Evolutionary conservation across 1,140 invertebrate genomes (phyloP).

Genomic region (Drosophila biarmipes): DNA sequence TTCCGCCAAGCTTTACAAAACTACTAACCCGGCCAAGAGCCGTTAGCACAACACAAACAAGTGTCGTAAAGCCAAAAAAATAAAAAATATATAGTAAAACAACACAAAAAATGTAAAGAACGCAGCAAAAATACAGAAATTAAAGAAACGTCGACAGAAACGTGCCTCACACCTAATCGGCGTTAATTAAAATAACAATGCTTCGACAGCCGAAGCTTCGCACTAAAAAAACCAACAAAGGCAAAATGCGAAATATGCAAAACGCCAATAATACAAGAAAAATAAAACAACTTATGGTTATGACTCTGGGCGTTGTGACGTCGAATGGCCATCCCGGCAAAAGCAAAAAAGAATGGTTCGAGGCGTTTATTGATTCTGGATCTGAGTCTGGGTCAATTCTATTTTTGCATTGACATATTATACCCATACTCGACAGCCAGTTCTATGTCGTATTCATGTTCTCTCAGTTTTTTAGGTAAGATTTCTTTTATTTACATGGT

Average conservation of each 20-base stretch:
- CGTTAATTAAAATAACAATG: conserved; percentile 68
- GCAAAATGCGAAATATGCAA: conserved; percentile 34
- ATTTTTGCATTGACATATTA: conserved; percentile 4
- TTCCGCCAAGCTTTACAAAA: conserved; percentile 21
- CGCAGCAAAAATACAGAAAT: conserved; percentile 28
- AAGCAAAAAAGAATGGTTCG: conserved; percentile 19
- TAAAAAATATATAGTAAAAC: conserved; percentile 4
- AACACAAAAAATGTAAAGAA: not conserved
- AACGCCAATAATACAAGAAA: conserved; percentile 5
- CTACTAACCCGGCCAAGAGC: conserved; percentile 9
- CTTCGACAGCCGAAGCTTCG: conserved; percentile 24
- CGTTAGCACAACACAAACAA: conserved; percentile 23
- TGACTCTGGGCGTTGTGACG: conserved; percentile 26
- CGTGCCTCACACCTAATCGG: conserved; percentile 64
- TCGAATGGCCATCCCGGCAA: conserved; percentile 30
- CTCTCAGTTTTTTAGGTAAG: not conserved
- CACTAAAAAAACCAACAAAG: conserved; percentile 25
- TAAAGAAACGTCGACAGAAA: conserved; percentile 52
- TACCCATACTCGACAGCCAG: too few relatives aligned
- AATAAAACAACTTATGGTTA: conserved; percentile 12
- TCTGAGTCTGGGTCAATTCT: conserved; percentile 31
- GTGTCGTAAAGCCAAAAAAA: conserved; percentile 14
- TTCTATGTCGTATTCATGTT: too few relatives aligned
- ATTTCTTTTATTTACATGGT: not conserved
- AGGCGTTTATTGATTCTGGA: not conserved